These are phyloP conservation scores for Nesogale talazaci DNA, from an alignment of 2,113 vertebrate species.

Conservation along the genomic window DNA sequence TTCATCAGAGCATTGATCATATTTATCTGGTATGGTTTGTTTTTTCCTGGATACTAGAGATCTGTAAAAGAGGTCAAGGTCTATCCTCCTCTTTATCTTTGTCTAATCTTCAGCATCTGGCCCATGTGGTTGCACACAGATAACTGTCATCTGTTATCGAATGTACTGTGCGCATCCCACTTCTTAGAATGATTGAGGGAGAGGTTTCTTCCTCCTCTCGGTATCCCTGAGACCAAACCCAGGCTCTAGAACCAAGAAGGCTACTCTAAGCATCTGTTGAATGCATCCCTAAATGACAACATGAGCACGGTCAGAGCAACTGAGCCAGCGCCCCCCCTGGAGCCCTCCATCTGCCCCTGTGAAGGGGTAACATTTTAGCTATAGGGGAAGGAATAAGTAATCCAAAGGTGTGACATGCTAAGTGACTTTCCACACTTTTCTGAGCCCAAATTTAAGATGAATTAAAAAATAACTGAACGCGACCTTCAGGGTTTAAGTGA, in stretches of 20 bases:
- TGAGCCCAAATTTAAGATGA: slow-evolving; percentile 48
- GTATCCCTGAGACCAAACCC: background rate
- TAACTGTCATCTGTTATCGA: background rate
- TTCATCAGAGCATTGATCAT: background rate
- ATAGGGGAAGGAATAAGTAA: background rate
- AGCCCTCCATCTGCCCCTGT: background rate
- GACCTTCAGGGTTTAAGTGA: slow-evolving; percentile 50
- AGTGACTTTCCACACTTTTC: slow-evolving; percentile 45
- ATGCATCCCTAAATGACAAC: background rate
- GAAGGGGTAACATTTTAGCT: background rate
- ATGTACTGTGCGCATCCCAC: background rate
- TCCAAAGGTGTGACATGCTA: slow-evolving; percentile 18
- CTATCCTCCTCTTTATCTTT: background rate
- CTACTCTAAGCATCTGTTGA: background rate
- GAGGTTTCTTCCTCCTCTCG: background rate
- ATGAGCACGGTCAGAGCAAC: background rate
- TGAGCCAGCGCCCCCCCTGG: background rate
- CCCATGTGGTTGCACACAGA: background rate
- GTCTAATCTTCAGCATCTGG: background rate
- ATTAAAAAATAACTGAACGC: slow-evolving; percentile 65
- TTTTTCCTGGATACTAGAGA: background rate
- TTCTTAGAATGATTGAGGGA: background rate
- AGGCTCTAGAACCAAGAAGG: background rate
- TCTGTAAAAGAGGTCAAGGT: background rate
- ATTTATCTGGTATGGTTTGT: background rate